These are phyloP conservation scores for Talpa occidentalis DNA, from an alignment of 2,113 vertebrate species.

Conservation along the genomic window DNA sequence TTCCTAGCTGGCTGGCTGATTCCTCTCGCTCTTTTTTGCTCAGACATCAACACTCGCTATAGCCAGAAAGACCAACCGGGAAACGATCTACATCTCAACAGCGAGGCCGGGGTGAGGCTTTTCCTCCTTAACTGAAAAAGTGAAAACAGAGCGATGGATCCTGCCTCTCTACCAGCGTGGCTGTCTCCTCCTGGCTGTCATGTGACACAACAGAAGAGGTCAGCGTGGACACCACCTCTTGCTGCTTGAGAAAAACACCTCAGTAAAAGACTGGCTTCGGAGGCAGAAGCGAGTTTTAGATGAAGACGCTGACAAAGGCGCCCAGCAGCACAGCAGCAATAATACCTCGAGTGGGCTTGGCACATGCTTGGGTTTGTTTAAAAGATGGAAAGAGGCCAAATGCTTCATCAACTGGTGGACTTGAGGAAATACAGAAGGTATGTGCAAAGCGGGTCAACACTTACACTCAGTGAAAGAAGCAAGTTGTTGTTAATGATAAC, in stretches of 20 bases:
- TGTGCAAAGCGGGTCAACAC: neutral
- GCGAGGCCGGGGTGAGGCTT: neutral
- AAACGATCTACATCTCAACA: conserved; percentile 50
- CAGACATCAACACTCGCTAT: conserved; percentile 31
- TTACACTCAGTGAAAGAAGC: neutral
- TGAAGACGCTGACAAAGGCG: conserved; percentile 22
- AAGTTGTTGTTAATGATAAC: neutral
- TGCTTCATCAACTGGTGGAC: neutral
- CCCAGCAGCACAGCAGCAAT: neutral
- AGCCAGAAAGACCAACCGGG: neutral
- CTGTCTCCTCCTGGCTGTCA: conserved; percentile 42
- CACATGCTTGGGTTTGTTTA: neutral
- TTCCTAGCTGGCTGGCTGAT: neutral
- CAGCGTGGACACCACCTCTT: conserved; percentile 5
- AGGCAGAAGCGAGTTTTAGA: neutral
- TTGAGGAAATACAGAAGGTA: neutral
- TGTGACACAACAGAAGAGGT: conserved; percentile 35
- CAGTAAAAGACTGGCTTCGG: neutral
- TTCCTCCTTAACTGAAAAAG: conserved; percentile 46
- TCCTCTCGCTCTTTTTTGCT: neutral
- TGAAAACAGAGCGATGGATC: conserved; percentile 14
- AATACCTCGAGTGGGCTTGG: neutral
- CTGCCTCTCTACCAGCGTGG: neutral
- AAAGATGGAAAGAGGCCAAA: neutral
- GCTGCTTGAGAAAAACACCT: conserved; percentile 34